A percentile compares a stretch with the other conserved stretches of the same genome.
phyloP scores from a whole-genome alignment of 1,140 invertebrate species.

The Bacillus rossius region DNA sequence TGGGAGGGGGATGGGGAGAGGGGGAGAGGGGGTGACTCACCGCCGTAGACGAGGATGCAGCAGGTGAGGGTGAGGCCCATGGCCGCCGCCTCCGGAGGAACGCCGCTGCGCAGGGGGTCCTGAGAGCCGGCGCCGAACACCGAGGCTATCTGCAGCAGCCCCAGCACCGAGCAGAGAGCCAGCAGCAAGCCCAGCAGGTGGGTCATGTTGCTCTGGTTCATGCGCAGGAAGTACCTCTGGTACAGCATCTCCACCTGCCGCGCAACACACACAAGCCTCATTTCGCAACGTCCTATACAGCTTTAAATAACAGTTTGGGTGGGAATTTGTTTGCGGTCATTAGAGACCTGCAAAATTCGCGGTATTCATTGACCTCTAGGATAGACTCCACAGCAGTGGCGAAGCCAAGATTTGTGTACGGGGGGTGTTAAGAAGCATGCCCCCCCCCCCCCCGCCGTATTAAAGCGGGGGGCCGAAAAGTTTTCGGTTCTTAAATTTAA shows the following conservation, averaged over 20 bases:
- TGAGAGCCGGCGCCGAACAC: constrained; percentile 4
- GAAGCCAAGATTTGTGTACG: no score
- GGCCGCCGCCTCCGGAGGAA: constrained; percentile 30
- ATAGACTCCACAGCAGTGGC: no score
- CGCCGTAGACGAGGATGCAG: constrained; percentile 39
- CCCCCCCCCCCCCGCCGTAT: no score
- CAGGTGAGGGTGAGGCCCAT: constrained; percentile 35
- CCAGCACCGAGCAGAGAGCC: constrained; percentile 58
- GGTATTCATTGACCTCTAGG: no score
- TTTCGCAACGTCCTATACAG: no score
- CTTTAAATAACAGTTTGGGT: no score
- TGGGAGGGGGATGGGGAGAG: no score
- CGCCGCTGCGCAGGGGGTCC: background rate
- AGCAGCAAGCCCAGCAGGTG: constrained; percentile 72
- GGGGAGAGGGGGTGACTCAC: constrained; percentile 19
- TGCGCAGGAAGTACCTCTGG: constrained; percentile 86
- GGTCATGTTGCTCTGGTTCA: constrained; percentile 87
- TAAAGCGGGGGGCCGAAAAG: no score
- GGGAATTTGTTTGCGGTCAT: no score
- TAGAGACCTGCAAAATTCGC: no score
- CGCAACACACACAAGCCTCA: background rate
- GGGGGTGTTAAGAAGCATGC: no score
- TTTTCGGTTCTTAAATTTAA: no score
- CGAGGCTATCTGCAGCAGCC: constrained; percentile 45
- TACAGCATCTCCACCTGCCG: constrained; percentile 81